Percentiles rank a stretch among this genome's conserved stretches.
Conservation (phyloP, 2,113 vertebrate species). For the Grantiella picta region DNA sequence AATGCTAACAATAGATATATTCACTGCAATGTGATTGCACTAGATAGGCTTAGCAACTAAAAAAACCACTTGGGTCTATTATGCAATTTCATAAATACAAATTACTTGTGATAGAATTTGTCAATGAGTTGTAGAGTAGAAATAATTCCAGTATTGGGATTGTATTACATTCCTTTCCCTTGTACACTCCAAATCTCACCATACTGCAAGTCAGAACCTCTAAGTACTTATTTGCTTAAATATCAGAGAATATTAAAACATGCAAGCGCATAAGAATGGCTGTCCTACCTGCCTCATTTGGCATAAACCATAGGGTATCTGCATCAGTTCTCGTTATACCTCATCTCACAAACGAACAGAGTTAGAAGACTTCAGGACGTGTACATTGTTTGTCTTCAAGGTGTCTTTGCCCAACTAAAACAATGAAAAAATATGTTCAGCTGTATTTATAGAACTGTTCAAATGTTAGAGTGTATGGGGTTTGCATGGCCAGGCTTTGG, state of each 20-base stretch:
- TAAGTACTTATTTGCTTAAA: neutral
- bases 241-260: neutral
- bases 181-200: neutral
- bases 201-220: neutral
- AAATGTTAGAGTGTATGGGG: neutral
- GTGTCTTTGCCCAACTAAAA: neutral
- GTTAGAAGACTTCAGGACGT: neutral
- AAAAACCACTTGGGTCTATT: neutral
- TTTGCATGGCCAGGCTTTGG: neutral
- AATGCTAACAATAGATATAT: slow-evolving; percentile 1
- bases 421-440: neutral
- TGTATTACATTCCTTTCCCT: neutral
- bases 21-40: neutral
- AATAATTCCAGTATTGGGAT: neutral
- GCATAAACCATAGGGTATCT: rapidly evolving
- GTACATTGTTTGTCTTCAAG: neutral
- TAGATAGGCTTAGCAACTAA: neutral
- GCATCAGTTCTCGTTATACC: neutral
- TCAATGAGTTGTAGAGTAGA: neutral
- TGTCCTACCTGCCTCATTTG: neutral
- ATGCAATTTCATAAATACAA: neutral
- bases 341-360: neutral
- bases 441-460: neutral
- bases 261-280: neutral
- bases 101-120: neutral